Evolutionary conservation across 2,888 invertebrate genomes (phyloP), one percentile per base, ranked within the genome.

Genomic region (Theretra japonica): DNA sequence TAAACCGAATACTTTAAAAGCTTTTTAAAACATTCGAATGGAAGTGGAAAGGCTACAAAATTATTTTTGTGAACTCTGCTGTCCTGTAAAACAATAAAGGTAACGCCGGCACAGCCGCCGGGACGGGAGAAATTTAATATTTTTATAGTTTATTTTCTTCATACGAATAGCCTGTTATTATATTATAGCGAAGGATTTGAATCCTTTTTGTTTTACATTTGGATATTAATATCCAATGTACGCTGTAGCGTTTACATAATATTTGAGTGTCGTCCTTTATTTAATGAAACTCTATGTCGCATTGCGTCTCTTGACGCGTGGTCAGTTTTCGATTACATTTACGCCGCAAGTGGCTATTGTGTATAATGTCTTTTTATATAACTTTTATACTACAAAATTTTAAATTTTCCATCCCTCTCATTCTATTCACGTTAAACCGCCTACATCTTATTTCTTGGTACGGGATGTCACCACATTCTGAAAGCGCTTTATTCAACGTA

Each of bases 1-100:
- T 60, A 59, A 25, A 58, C 48, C 41, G 53, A 70, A 62, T 70
- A 62, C 33, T 70, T 70, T 62, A 70, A 62, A 70, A 62, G 62
- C 62, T 33, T 70, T 53, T 70, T 50, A 59, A 53, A 56, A 62
- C 6, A 53, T 53, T 53, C 19, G 6, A 53, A 53, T 4, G n/a
- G n/a, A 6, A 53, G 53, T 53, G 21, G 15, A 53, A 30, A 69
- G 41, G 41, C 41, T 41, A 41, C 11, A 11, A 41, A 41, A 41
- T 41, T 41, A 41, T 41, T 41, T 41, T 41, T 41, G 1, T 41
- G 15, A 41, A 41, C 11, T 41, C 41, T 41, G 41, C 0, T 15
- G 11, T 41, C 11, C 11, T 28, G 28, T 28, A 60, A 50, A 50
- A 60, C n/a, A 70, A 7, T 70, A 70, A 60, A 60, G 48, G 60